Evolutionary conservation across 2,113 vertebrate genomes (phyloP).

Genomic region (Megaleporinus macrocephalus): DNA sequence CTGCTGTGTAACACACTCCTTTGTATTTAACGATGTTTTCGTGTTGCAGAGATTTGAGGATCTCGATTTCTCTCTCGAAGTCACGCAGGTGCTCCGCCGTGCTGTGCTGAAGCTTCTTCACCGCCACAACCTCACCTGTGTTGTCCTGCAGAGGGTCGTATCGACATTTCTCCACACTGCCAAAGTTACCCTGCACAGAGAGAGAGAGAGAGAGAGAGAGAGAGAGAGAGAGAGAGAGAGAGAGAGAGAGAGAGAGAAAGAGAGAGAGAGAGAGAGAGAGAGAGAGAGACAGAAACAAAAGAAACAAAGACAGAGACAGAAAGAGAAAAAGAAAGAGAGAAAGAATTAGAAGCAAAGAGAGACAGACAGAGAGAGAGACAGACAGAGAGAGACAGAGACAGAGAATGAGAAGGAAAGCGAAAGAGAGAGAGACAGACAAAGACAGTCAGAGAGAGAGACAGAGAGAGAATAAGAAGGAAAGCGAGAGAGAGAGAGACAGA

Average conservation of each 20-base stretch:
- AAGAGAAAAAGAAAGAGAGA: no score
- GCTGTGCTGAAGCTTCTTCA: slow-evolving; percentile 97
- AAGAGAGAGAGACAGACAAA: no score
- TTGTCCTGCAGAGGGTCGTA: slow-evolving; percentile 96
- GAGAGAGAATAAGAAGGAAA: no score
- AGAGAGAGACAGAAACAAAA: neutral
- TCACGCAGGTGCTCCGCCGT: slow-evolving; percentile 92
- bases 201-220: neutral
- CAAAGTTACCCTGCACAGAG: slow-evolving; percentile 91
- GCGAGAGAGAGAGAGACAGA: no score
- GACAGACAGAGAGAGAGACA: no score
- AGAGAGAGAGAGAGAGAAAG: neutral
- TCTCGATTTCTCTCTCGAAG: slow-evolving; percentile 97
- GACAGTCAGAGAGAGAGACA: no score
- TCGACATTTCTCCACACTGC: slow-evolving; percentile 97
- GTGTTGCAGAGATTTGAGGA: slow-evolving; percentile 95
- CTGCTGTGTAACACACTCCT: slow-evolving; percentile 96
- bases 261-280: neutral
- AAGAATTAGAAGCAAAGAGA: no score
- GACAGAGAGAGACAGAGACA: no score
- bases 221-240: neutral
- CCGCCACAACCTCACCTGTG: slow-evolving; percentile 96
- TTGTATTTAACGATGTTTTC: slow-evolving; percentile 99
- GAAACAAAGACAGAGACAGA: no score
- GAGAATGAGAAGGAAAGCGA: no score